A percentile compares a stretch with the other conserved stretches of the same genome.
Evolutionary conservation across 2,888 invertebrate species (phyloP).

Genomic region (Agriopis leucophaearia): DNA sequence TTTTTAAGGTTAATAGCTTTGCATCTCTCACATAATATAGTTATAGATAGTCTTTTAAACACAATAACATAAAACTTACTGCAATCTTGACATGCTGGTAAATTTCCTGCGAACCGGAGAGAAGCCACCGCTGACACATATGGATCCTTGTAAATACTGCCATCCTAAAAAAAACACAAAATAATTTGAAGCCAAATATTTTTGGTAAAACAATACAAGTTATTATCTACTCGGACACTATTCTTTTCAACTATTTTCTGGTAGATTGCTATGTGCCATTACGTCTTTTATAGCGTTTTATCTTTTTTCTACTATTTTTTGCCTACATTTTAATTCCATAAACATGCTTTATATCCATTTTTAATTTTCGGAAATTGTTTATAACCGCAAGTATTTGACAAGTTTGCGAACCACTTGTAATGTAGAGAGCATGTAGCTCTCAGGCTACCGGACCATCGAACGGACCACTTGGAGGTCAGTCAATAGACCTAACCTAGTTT

Average conservation of each 20-base stretch:
- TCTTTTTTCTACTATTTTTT: too few relatives aligned
- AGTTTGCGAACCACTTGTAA: background rate
- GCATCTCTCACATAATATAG: too few relatives aligned
- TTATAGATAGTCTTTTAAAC: too few relatives aligned
- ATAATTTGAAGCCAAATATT: background rate
- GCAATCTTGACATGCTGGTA: slow-evolving; percentile 69
- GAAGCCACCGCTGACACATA: slow-evolving; percentile 41
- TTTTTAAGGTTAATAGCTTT: too few relatives aligned
- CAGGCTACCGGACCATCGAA: background rate
- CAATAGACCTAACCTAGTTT: slow-evolving; percentile 23
- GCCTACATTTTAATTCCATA: too few relatives aligned
- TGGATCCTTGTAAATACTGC: slow-evolving; percentile 50
- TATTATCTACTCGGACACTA: too few relatives aligned
- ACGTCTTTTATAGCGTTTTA: too few relatives aligned
- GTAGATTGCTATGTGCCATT: too few relatives aligned
- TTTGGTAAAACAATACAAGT: background rate
- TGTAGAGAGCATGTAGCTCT: background rate
- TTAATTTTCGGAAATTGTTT: background rate
- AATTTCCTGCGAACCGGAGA: slow-evolving; percentile 44
- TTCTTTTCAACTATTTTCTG: background rate
- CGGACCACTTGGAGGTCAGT: background rate
- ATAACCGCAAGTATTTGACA: background rate
- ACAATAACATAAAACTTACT: slow-evolving; percentile 55
- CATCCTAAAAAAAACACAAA: slow-evolving; percentile 49
- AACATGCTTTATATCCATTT: background rate